phyloP scores from a whole-genome alignment of 2,113 vertebrate genomes.

The Festucalex cinctus region DNA sequence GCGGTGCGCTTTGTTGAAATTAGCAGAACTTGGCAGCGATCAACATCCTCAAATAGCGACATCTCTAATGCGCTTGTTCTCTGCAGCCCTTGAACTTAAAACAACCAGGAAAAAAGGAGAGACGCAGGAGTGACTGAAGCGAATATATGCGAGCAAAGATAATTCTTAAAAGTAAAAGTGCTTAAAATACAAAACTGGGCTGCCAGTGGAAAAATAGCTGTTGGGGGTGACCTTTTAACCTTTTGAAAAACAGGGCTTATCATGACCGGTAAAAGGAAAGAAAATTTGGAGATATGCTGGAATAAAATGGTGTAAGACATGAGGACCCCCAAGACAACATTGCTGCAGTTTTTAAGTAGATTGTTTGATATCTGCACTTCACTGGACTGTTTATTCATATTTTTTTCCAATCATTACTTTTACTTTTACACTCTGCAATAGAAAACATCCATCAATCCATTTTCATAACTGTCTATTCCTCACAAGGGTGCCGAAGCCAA shows the following conservation, averaged over 20 bases:
- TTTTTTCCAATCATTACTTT: too few relatives aligned
- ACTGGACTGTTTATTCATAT: too few relatives aligned
- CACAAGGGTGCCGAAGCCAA: too few relatives aligned
- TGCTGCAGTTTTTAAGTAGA: slow-evolving; percentile 21
- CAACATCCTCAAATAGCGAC: slow-evolving; percentile 49
- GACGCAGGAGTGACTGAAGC: slow-evolving; percentile 37
- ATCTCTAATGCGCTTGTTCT: slow-evolving; percentile 59
- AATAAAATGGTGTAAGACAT: slow-evolving; percentile 39
- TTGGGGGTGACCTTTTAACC: slow-evolving; percentile 43
- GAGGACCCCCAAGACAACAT: slow-evolving; percentile 19
- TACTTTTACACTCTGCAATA: too few relatives aligned
- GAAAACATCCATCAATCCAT: too few relatives aligned
- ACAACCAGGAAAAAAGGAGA: slow-evolving; percentile 29
- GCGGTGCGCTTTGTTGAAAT: slow-evolving; percentile 59
- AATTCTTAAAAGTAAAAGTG: slow-evolving; percentile 58
- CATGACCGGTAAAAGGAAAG: slow-evolving; percentile 1
- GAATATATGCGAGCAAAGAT: slow-evolving; percentile 56
- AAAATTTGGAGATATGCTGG: slow-evolving; percentile 41
- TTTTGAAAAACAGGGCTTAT: slow-evolving; percentile 42
- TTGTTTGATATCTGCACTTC: too few relatives aligned
- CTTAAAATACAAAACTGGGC: slow-evolving; percentile 61
- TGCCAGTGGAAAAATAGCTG: slow-evolving; percentile 54
- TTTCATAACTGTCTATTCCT: too few relatives aligned
- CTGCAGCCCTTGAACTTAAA: slow-evolving; percentile 65
- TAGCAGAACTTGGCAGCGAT: slow-evolving; percentile 64